Base-by-base conservation (phyloP, 2,113 vertebrate genomes). In the Oncorhynchus keta region DNA sequence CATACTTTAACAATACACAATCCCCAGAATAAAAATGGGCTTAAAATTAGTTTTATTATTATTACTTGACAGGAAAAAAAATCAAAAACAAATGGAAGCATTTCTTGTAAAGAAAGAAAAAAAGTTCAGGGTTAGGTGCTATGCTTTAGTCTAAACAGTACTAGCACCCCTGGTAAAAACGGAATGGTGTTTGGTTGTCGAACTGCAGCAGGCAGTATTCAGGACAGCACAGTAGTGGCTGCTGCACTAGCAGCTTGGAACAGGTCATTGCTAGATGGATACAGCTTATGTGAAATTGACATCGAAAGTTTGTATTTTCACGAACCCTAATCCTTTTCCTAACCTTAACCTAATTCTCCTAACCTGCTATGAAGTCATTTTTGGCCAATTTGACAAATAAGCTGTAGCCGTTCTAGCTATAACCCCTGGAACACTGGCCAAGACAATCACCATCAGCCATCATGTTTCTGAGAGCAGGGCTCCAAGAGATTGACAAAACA, bases 121-220 rank as follows among this genome's bases (percentile, higher is more conserved):
- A 35, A 7, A 0, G 35, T 35, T 35, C 35, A 81, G 86, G 85
- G 83, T 80, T 76, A 55, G 51, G 73, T 68, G 66, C 85, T 45
- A 79, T 72, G 77, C 81, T 62, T 55, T 35, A 7, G 35, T 35
- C 6, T 71, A 32, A 78, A 80, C 81, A 81, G 83, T 49, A 30
- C 64, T 39, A 65, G 28, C 39, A 83, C 80, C 85, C 89, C 87
- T 80, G 78, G 85, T 74, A 81, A 82, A 82, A 88, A 88, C 78
- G 92, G 93, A 94, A 94, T 94, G 94, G 89, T 91, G 88, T 89
- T 89, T 86, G 79, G 84, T 87, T 74, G 82, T 86, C 86, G 89
- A 88, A 82, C 85, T 84, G 83, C 83, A 90, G 82, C 82, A 84
- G 89, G 80, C 85, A 90, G 88, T 87, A 89, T 83, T 91, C 88